A percentile compares a stretch with the other conserved stretches of the same genome.
Evolutionary conservation across 2,113 vertebrate genomes (phyloP).

Genomic region (Chitala chitala): DNA sequence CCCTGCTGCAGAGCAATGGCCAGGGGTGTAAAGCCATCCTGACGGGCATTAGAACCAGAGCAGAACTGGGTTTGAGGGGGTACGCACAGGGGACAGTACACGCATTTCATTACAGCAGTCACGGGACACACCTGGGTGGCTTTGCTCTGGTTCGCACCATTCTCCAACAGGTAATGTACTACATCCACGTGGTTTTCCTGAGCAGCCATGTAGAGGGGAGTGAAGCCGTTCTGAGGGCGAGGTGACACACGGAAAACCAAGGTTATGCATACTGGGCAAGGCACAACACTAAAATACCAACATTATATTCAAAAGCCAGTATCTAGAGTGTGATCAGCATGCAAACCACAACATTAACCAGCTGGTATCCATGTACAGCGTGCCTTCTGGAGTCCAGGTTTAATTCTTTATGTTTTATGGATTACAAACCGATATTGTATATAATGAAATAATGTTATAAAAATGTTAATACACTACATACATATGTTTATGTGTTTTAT

Average conservation of each 20-base stretch:
- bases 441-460: no score
- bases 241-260: background rate
- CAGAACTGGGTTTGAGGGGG: no score
- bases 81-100: background rate
- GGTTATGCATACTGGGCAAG: no score
- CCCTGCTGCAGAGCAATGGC: slow-evolving; percentile 95
- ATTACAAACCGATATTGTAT: no score
- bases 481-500: no score
- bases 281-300: no score
- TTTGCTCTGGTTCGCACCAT: slow-evolving; percentile 94
- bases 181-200: slow-evolving; percentile 96
- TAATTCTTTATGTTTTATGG: no score
- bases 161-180: slow-evolving; percentile 89
- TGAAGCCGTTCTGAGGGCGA: slow-evolving; percentile 86
- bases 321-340: no score
- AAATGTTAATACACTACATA: no score
- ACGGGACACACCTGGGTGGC: slow-evolving; percentile 80
- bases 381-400: no score
- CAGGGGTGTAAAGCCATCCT: slow-evolving; percentile 95
- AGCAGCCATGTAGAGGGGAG: slow-evolving; percentile 95
- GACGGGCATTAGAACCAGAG: no score
- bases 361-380: no score
- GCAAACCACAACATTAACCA: background rate
- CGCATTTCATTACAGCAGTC: slow-evolving; percentile 5
- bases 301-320: background rate